Evolutionary conservation across 30 jellyfish, hydroid and myxozoan genomes (phyloP), one percentile per base, ranked within the genome.

Genomic region (Phacellophora camtschatica): DNA sequence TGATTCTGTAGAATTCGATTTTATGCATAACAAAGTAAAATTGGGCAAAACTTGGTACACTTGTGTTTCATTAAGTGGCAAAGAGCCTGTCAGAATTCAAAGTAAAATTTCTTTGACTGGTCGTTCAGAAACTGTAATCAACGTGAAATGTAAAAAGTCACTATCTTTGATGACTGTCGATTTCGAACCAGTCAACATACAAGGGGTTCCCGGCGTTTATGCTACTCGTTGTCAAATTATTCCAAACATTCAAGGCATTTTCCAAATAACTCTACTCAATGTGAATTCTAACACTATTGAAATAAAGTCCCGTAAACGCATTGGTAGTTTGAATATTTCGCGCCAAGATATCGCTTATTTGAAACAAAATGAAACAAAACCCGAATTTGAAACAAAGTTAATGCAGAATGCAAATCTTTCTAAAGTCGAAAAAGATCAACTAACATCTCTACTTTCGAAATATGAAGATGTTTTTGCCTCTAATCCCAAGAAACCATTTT

Each of bases 401-500:
- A n/a, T n/a, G n/a, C n/a, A n/a, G n/a, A n/a, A n/a, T n/a, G 49
- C 20, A 9, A 30, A 73, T 73, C 36, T 73, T 20, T 73, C 74
- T 2, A 6, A 25, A 19, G 58, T 3, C 59, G 55, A 73, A 50
- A 48, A 73, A 33, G 16, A 73, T 4, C 74, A 50, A 35, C 51
- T 73, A 30, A 23, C 3, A 29, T n/a, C 86, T 5, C 31, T 73
- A 16, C 49, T 73, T 4, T 16, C 18, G 61, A 25, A 49, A 31
- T 73, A 46, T 23, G 61, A 53, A 29, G 86, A 33, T 3, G 50
- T 73, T 5, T 73, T 73, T 53, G 74, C 86, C 8, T 73, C 86
- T 9, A 53, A 73, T 36, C 86, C 80, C 12, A 73, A 53, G 34
- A 70, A 70, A 43, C 84, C 73, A 39, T 7, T 76, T 9, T 34